These are phyloP conservation scores for Andrena fulva DNA, from an alignment of 2,888 invertebrate species.

Conservation along the genomic window DNA sequence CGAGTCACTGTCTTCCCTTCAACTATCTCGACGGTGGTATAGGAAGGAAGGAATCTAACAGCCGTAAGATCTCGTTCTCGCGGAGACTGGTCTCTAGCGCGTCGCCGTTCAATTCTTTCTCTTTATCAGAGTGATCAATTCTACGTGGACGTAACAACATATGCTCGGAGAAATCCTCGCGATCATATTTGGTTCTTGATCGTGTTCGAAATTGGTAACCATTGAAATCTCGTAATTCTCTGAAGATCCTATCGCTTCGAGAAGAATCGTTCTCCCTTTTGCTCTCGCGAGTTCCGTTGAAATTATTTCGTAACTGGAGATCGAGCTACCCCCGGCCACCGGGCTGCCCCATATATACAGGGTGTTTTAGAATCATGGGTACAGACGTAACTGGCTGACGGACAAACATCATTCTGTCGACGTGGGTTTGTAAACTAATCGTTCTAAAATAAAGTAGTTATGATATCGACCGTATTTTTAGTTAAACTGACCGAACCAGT, in stretches of 20 bases:
- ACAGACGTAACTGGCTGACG: not conserved
- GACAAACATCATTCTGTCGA: not conserved
- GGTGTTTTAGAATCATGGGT: slow-evolving; percentile 2
- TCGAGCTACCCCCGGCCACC: slow-evolving; percentile 23
- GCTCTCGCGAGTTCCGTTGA: slow-evolving; percentile 7
- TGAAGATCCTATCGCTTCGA: not conserved
- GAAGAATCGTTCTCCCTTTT: not conserved
- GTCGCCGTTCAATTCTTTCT: no score
- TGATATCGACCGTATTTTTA: no score
- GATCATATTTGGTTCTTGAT: not conserved
- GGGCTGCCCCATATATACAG: slow-evolving; percentile 23
- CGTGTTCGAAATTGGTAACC: not conserved
- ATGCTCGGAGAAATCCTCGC: no score
- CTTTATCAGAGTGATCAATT: no score
- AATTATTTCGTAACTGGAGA: slow-evolving; percentile 12
- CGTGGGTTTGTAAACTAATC: not conserved
- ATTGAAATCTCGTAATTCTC: not conserved
- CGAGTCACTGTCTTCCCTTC: not conserved
- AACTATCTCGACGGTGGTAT: no score
- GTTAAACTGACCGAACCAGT: no score
- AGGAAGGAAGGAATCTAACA: no score
- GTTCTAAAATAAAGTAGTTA: not conserved
- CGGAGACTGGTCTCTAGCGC: no score
- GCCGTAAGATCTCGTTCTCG: no score
- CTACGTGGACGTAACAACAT: no score